These are phyloP conservation scores for Protaetia brevitarsis DNA, from an alignment of 1,140 invertebrate species.

Conservation along the genomic window DNA sequence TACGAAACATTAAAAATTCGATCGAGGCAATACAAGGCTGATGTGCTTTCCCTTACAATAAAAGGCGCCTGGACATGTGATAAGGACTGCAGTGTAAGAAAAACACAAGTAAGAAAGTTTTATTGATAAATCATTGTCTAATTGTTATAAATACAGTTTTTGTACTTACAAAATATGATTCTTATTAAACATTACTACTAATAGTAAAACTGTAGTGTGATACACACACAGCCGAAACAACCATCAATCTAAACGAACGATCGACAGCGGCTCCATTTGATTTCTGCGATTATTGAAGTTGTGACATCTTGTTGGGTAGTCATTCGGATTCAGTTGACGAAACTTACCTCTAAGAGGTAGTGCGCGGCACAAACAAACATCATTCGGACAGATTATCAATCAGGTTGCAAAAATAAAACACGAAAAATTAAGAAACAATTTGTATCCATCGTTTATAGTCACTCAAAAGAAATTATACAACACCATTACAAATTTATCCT, in stretches of 20 bases:
- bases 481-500: slow-evolving; percentile 43
- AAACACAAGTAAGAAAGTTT: slow-evolving; percentile 23
- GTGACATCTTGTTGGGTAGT: background rate
- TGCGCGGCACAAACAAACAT: slow-evolving; percentile 7
- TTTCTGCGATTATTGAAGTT: background rate
- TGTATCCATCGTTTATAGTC: slow-evolving; percentile 47
- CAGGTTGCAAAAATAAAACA: slow-evolving; percentile 24
- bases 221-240: slow-evolving; percentile 22
- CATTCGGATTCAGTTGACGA: background rate
- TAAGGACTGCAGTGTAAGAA: slow-evolving; percentile 15
- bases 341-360: slow-evolving; percentile 14
- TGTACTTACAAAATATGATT: slow-evolving; percentile 26
- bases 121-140: slow-evolving; percentile 23
- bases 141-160: slow-evolving; percentile 24
- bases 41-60: no score
- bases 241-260: slow-evolving; percentile 16
- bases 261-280: slow-evolving; percentile 10
- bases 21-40: no score
- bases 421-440: slow-evolving; percentile 43
- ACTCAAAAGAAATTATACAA: slow-evolving; percentile 46
- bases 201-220: slow-evolving; percentile 23
- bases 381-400: slow-evolving; percentile 4
- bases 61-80: no score
- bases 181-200: slow-evolving; percentile 26
- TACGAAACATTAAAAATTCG: no score